These are phyloP conservation scores for Pomacea canaliculata DNA, from an alignment of 2,888 invertebrate species.

Conservation along the genomic window DNA sequence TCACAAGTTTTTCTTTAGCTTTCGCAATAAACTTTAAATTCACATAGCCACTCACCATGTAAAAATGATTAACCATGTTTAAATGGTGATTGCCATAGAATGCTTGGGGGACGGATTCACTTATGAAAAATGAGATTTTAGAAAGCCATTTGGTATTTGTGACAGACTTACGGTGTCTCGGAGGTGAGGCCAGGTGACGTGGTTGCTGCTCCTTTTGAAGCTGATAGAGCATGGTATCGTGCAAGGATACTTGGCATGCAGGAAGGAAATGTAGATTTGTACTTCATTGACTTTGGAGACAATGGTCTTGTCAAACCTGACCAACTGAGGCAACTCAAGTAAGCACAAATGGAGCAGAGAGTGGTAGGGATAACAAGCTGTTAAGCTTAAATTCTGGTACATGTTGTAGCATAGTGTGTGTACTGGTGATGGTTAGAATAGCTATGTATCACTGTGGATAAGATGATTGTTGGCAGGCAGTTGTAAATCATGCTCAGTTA, in stretches of 20 bases:
- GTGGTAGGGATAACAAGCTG: too few relatives aligned
- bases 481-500: not conserved
- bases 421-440: not conserved
- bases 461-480: not conserved
- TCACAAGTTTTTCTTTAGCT: too few relatives aligned
- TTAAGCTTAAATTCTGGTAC: too few relatives aligned
- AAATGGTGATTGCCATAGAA: too few relatives aligned
- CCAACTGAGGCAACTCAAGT: slow-evolving; percentile 47
- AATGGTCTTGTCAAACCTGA: slow-evolving; percentile 41
- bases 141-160: not conserved
- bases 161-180: slow-evolving; percentile 36
- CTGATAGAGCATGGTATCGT: slow-evolving; percentile 57
- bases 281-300: slow-evolving; percentile 65
- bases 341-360: slow-evolving; percentile 1
- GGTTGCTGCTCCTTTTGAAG: slow-evolving; percentile 62
- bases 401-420: not conserved
- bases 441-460: not conserved
- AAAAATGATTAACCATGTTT: too few relatives aligned
- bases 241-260: slow-evolving; percentile 53
- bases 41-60: too few relatives aligned
- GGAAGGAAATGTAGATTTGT: slow-evolving; percentile 52
- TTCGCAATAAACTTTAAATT: too few relatives aligned
- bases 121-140: too few relatives aligned
- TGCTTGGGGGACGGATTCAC: too few relatives aligned
- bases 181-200: slow-evolving; percentile 51